Conservation (phyloP, 2,888 invertebrate species). For the Erynnis tages region DNA sequence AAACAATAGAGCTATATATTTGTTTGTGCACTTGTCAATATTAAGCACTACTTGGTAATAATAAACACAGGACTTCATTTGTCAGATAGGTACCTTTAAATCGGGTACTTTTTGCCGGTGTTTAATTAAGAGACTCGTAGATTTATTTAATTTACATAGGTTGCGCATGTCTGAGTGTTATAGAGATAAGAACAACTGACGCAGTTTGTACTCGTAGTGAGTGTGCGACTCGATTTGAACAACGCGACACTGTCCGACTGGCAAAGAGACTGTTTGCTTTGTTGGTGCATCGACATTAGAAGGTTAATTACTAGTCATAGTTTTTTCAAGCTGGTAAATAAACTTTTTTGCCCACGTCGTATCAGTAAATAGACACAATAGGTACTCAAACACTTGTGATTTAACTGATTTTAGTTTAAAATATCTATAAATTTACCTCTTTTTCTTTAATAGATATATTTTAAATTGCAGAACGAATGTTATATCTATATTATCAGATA, state of each 20-base stretch:
- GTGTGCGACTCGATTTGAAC: slow-evolving; percentile 18
- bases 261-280: slow-evolving; percentile 33
- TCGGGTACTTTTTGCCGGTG: neutral
- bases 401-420: too few relatives aligned
- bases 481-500: too few relatives aligned
- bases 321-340: neutral
- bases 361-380: neutral
- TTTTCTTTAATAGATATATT: too few relatives aligned
- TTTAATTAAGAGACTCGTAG: too few relatives aligned
- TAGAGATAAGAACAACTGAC: slow-evolving; percentile 21
- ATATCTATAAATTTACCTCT: too few relatives aligned
- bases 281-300: slow-evolving; percentile 36
- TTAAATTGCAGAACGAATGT: too few relatives aligned
- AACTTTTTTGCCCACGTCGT: neutral
- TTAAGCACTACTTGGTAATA: too few relatives aligned
- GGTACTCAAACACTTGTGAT: neutral
- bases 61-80: too few relatives aligned
- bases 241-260: slow-evolving; percentile 28
- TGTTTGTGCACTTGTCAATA: too few relatives aligned
- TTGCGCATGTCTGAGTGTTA: slow-evolving; percentile 4
- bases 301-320: slow-evolving; percentile 32
- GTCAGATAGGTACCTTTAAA: neutral
- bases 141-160: slow-evolving; percentile 4
- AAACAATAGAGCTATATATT: too few relatives aligned
- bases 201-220: slow-evolving; percentile 2